A percentile compares a stretch with the other conserved stretches of the same genome.
phyloP scores from a whole-genome alignment of 2,888 invertebrate genomes.

The Podabrus alpinus region DNA sequence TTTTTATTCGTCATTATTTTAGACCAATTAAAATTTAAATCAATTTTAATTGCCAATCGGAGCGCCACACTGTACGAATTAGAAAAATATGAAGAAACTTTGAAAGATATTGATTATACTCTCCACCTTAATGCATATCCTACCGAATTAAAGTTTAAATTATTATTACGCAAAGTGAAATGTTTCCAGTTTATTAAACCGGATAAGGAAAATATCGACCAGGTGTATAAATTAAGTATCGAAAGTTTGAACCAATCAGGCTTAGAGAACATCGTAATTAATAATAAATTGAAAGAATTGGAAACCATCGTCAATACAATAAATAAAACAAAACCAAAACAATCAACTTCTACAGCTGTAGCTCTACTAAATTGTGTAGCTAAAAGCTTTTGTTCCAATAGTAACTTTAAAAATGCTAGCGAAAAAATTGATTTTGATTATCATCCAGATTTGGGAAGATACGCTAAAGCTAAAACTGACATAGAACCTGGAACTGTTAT shows the following conservation, averaged over 20 bases:
- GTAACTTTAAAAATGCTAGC: constrained; percentile 56
- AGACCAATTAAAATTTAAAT: constrained; percentile 56
- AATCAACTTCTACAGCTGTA: background rate
- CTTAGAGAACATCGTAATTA: constrained; percentile 55
- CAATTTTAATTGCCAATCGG: constrained; percentile 77
- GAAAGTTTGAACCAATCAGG: constrained; percentile 69
- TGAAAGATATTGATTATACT: constrained; percentile 74
- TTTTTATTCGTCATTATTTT: background rate
- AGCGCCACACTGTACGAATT: constrained; percentile 80
- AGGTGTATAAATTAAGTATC: constrained; percentile 71
- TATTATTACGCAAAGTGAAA: constrained; percentile 74
- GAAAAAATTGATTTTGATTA: constrained; percentile 67
- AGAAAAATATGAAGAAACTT: constrained; percentile 66
- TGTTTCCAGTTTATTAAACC: constrained; percentile 68
- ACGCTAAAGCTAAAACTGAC: constrained; percentile 70
- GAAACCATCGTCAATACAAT: constrained; percentile 62
- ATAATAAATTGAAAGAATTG: constrained; percentile 39
- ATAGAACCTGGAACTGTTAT: constrained; percentile 75
- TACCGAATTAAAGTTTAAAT: constrained; percentile 72
- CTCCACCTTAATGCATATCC: constrained; percentile 69
- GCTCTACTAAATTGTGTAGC: background rate
- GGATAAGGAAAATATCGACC: constrained; percentile 65
- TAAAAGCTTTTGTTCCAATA: constrained; percentile 34
- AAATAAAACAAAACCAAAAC: constrained; percentile 48
- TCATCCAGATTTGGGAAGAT: constrained; percentile 69